Evolutionary conservation across 1,140 invertebrate genomes (phyloP), one percentile per base, ranked within the genome.

Genomic region (Metaphire vulgaris): DNA sequence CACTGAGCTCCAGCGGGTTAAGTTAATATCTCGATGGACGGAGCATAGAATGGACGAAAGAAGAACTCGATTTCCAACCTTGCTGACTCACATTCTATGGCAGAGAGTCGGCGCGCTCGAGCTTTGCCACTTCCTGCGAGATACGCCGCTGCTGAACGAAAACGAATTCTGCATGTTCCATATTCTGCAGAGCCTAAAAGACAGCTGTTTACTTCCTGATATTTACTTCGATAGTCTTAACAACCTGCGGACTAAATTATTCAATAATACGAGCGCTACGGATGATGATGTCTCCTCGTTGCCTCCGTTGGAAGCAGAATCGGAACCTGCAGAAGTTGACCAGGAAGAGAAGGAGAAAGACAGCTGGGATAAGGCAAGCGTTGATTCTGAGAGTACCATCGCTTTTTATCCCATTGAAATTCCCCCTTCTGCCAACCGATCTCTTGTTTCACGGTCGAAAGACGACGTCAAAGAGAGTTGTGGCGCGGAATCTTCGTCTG

Each of bases 11-110:
- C 81, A 88, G 16, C 85, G 84, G 66, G 82, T 79, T 30, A 31
- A 69, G 32, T 26, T 90, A n/a, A 86, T 90, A 65, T 86, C 87
- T 69, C 85, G 87, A 67, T 90, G 90, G 90, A 85, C 89, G 12
- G 82, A 85, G 66, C 84, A 88, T 77, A 86, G 88, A 77, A 75
- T 87, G 28, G 73, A 78, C 66, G 84, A 82, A 72, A 79, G 89
- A 70, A 89, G 90, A 80, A 82, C 84, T 67, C 83, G 88, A 74
- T 88, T 90, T 75, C 83, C 86, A 77, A 85, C 86, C 73, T 80
- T 90, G n/a, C 81, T 90, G 32, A 86, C 85, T 65, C 87, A 85
- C 78, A 86, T 80, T 68, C 56, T 28, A 21, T 69, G 84, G 32
- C 33, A 71, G 6, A 68, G 79, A 31, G 74, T 85, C 26, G 31